Evolutionary conservation across 2,797 vertebrate genomes (phyloP).

Genomic region (Galagoides demidoff): DNA sequence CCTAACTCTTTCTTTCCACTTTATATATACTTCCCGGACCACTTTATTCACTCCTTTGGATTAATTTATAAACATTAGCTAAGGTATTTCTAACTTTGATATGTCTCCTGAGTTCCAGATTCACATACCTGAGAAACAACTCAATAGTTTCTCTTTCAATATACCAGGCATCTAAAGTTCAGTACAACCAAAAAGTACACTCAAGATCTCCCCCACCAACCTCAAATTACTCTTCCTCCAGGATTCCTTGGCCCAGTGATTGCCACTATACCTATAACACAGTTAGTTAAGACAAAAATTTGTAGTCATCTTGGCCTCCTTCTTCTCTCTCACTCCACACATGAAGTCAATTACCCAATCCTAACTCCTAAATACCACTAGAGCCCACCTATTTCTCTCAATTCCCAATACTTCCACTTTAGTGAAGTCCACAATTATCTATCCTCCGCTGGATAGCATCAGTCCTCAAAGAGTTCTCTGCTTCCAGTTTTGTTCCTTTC

Average conservation of each 20-base stretch:
- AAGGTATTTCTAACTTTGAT: background rate
- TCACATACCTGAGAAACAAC: background rate
- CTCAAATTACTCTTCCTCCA: slow-evolving; percentile 1
- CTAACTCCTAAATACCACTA: background rate
- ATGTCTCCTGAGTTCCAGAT: background rate
- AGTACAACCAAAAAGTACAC: background rate
- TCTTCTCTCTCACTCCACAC: background rate
- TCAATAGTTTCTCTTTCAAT: background rate
- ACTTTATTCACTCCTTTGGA: background rate
- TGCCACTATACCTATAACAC: background rate
- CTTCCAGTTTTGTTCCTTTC: background rate
- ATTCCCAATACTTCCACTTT: background rate
- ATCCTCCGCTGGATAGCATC: background rate
- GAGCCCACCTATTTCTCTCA: background rate
- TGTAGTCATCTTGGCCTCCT: background rate
- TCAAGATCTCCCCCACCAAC: background rate
- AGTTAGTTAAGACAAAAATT: background rate
- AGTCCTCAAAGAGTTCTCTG: background rate
- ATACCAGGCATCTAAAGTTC: background rate
- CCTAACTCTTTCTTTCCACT: background rate
- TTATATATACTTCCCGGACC: background rate
- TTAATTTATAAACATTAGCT: background rate
- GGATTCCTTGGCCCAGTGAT: background rate
- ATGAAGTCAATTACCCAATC: background rate
- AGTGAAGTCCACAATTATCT: background rate